A percentile compares a stretch with the other conserved stretches of the same genome.
Evolutionary conservation across 1,140 invertebrate genomes (phyloP).

Genomic region (Orussus abietinus): DNA sequence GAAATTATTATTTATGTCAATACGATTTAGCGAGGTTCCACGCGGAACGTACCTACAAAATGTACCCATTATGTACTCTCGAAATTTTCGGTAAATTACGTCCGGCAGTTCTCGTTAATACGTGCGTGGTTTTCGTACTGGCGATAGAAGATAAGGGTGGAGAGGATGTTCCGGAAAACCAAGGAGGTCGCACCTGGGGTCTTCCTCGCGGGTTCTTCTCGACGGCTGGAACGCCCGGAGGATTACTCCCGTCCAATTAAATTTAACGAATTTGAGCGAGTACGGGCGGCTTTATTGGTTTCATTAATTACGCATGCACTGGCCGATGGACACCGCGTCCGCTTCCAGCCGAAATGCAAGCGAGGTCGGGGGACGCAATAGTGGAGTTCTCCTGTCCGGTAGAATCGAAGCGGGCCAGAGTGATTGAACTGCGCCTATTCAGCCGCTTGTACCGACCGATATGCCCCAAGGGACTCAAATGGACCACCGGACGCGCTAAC

Average conservation of each 20-base stretch:
- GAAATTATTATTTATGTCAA: no score
- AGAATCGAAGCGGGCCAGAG: constrained; percentile 1
- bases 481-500: constrained; percentile 24
- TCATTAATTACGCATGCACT: constrained; percentile 12
- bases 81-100: no score
- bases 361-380: neutral
- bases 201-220: neutral
- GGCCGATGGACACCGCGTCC: constrained; percentile 8
- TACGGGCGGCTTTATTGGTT: constrained; percentile 8
- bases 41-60: no score
- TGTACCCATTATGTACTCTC: no score
- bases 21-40: no score
- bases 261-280: constrained; percentile 8
- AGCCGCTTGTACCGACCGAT: constrained; percentile 14
- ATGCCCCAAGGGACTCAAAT: constrained; percentile 36
- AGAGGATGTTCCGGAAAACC: neutral
- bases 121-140: no score
- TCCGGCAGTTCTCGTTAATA: no score
- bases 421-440: constrained; percentile 25
- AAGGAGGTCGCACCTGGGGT: neutral
- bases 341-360: constrained; percentile 10
- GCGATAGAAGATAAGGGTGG: no score
- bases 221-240: neutral
- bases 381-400: neutral
- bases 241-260: constrained; percentile 2